Evolutionary conservation across 2,797 vertebrate species (phyloP).

Genomic region (Anguilla megastoma): DNA sequence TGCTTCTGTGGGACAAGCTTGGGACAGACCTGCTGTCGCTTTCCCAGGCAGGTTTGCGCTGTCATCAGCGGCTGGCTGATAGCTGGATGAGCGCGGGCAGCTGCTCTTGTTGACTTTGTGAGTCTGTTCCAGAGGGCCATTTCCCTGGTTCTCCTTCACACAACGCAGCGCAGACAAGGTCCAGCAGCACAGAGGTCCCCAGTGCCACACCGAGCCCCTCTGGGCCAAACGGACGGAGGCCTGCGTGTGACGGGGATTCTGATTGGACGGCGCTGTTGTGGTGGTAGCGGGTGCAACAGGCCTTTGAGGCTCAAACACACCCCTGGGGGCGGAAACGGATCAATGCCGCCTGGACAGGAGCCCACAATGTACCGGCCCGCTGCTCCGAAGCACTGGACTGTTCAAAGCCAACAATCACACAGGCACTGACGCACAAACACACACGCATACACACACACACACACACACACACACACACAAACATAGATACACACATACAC

Average conservation of each 20-base stretch:
- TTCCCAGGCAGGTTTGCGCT: slow-evolving; percentile 1
- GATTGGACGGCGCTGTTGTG: neutral
- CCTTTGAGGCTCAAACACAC: slow-evolving; percentile 59
- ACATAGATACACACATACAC: neutral
- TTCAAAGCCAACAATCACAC: neutral
- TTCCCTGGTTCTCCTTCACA: neutral
- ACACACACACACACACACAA: neutral
- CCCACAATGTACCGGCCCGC: slow-evolving; percentile 55
- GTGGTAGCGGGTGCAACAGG: neutral
- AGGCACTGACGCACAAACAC: neutral
- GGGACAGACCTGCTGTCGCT: neutral
- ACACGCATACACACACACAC: neutral
- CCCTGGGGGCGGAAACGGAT: slow-evolving; percentile 65
- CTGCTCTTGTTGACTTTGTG: neutral
- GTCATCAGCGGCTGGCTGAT: neutral
- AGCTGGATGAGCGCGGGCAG: neutral
- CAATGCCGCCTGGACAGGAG: slow-evolving; percentile 61
- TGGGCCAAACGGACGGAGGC: neutral
- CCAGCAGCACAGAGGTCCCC: slow-evolving; percentile 1
- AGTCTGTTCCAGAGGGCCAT: neutral
- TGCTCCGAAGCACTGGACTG: slow-evolving; percentile 37
- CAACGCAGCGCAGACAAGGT: neutral
- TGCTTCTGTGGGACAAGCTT: neutral
- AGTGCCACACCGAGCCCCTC: neutral
- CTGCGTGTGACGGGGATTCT: neutral